A percentile compares a stretch with the other conserved stretches of the same genome.
Evolutionary conservation across 2,888 invertebrate species (phyloP).

Genomic region (Phyllotreta striolata): DNA sequence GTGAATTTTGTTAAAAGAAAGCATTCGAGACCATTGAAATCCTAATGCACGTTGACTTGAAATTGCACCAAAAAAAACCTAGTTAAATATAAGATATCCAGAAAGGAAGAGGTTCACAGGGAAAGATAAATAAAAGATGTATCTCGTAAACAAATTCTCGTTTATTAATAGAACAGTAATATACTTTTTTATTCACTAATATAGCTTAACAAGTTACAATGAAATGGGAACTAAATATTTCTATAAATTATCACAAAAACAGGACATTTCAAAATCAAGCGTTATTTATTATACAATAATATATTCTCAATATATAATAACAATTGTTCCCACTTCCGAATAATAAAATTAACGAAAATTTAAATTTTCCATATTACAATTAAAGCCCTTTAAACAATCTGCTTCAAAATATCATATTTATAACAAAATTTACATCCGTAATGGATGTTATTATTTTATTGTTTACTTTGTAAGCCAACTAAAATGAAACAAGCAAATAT

Average conservation of each 20-base stretch:
- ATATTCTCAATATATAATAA: conserved; percentile 39
- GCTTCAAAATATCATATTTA: too few species aligned
- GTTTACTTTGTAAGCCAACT: too few species aligned
- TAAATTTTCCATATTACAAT: conserved; percentile 23
- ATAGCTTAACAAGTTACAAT: conserved; percentile 51
- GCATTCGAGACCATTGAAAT: too few species aligned
- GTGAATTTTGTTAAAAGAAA: conserved; percentile 35
- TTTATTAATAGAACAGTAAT: conserved; percentile 55
- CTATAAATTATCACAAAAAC: conserved; percentile 33
- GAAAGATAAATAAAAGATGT: conserved; percentile 6
- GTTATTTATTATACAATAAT: conserved; percentile 37
- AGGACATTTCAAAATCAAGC: conserved; percentile 34
- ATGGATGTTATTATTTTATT: too few species aligned
- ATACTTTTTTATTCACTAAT: conserved; percentile 52
- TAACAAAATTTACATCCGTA: too few species aligned
- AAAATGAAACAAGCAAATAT: too few species aligned
- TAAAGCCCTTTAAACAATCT: neutral
- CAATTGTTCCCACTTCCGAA: conserved; percentile 46
- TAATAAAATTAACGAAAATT: conserved; percentile 34
- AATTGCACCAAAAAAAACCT: too few species aligned
- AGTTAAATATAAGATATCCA: too few species aligned
- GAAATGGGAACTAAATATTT: conserved; percentile 40
- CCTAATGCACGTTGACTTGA: too few species aligned
- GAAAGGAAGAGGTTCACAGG: neutral
- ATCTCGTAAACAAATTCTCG: conserved; percentile 49